phyloP scores from a whole-genome alignment of 2,797 vertebrate species.

The Luscinia luscinia region DNA sequence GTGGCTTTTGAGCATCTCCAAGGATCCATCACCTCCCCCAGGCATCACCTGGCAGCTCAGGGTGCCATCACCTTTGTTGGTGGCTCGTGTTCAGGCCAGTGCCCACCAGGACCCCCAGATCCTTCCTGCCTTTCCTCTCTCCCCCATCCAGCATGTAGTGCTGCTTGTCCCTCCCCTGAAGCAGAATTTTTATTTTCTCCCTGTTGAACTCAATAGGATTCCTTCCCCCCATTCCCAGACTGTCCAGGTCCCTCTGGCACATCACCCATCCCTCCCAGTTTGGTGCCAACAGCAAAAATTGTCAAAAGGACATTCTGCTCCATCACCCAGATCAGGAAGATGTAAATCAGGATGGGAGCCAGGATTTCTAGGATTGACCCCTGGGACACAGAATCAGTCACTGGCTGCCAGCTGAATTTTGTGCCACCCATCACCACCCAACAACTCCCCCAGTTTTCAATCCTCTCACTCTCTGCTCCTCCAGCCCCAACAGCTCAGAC shows the following conservation, averaged over 20 bases:
- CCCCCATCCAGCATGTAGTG: not conserved
- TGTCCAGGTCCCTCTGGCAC: not conserved
- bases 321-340: not conserved
- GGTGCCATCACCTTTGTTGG: not conserved
- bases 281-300: not conserved
- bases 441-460: not conserved
- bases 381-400: not conserved
- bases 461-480: not conserved
- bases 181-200: not conserved
- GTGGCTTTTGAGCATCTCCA: not conserved
- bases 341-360: not conserved
- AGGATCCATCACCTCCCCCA: not conserved
- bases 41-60: not conserved
- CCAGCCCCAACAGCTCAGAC: not conserved
- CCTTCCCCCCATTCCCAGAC: not conserved
- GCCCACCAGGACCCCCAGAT: not conserved
- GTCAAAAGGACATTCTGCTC: not conserved
- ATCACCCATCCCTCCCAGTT: not conserved
- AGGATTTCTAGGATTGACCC: not conserved
- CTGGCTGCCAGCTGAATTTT: accelerated
- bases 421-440: not conserved
- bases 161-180: not conserved
- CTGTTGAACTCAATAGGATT: not conserved
- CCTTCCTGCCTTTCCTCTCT: not conserved
- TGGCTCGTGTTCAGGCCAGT: not conserved